Evolutionary conservation across 2,888 invertebrate genomes (phyloP), one percentile per base, ranked within the genome.

Genomic region (Masnerella sp.): DNA sequence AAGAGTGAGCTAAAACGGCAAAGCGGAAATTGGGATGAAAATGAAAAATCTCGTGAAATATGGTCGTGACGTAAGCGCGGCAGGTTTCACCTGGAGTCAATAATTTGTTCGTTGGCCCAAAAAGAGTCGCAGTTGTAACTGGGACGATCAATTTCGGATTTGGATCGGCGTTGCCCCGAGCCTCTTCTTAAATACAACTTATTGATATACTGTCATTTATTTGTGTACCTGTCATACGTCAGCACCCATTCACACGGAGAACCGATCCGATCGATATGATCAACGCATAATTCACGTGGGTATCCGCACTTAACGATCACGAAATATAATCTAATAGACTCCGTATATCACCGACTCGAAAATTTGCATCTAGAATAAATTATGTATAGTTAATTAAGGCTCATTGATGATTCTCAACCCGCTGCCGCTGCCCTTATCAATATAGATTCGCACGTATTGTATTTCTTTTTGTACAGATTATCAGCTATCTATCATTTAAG

Each of bases 311-410:
- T 78, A 81, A 80, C 82, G 80, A 54, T 80, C 71, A 78, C 78
- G 81, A 82, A 82, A 80, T 83, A 82, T 82, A 78, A 81, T 80
- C 82, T 83, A 83, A 81, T 80, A 79, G 79, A 79, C 79, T 79
- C 79, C 72, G 74, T 79, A 81, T 79, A 79, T 81, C 82, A 81
- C 79, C 76, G 79, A 78, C 78, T 80, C 79, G 72, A 77, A 34
- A 68, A 79, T 75, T 81, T 80, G 79, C 75, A 74, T 68, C 74
- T 78, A 80, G 65, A 77, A 78, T 79, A 77, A 81, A 80, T 76
- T 82, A 82, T 74, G 58, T 74, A 74, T 64, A 69, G 69, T 79
- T 77, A 77, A 76, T 81, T 79, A 82, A 82, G 80, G 80, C 81
- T 81, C 78, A 75, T 75, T 52, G 43, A 72, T 74, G 68, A 72